phyloP scores from a whole-genome alignment of 64 coral and sea anemone species.

The Montipora foliosa region DNA sequence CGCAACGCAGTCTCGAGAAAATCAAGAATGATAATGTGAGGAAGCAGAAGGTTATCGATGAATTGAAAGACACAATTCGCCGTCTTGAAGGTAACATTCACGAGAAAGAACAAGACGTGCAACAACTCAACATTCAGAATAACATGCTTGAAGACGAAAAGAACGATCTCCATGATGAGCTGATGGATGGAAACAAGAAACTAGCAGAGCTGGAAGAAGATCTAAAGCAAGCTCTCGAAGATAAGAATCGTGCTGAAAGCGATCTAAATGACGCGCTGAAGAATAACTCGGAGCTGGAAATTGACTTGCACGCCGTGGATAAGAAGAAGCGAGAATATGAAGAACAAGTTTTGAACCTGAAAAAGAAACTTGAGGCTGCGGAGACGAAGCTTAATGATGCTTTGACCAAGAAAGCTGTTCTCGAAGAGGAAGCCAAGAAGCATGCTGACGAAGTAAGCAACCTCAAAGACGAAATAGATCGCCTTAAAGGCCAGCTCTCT shows the following conservation, averaged over 20 bases:
- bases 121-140: slow-evolving; percentile 81
- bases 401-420: slow-evolving; percentile 67
- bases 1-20: slow-evolving; percentile 83
- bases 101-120: slow-evolving; percentile 84
- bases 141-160: slow-evolving; percentile 94
- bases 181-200: slow-evolving; percentile 81
- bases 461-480: slow-evolving; percentile 84
- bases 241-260: slow-evolving; percentile 66
- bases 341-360: slow-evolving; percentile 70
- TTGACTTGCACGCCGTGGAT: slow-evolving; percentile 66
- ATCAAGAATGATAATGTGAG: slow-evolving; percentile 86
- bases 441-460: slow-evolving; percentile 79
- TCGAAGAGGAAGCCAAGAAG: slow-evolving; percentile 89
- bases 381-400: slow-evolving; percentile 81
- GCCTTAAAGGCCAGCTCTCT: slow-evolving; percentile 73
- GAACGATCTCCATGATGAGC: slow-evolving; percentile 84
- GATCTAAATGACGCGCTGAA: slow-evolving; percentile 82
- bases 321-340: slow-evolving; percentile 88
- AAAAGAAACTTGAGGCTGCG: slow-evolving; percentile 66
- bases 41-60: slow-evolving; percentile 94
- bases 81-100: slow-evolving; percentile 84
- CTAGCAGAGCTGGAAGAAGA: slow-evolving; percentile 78
- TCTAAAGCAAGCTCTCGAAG: slow-evolving; percentile 63
- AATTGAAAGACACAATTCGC: slow-evolving; percentile 81
- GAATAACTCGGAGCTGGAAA: slow-evolving; percentile 79